Evolutionary conservation across 2,797 vertebrate species (phyloP).

Genomic region (Acanthornis magna): DNA sequence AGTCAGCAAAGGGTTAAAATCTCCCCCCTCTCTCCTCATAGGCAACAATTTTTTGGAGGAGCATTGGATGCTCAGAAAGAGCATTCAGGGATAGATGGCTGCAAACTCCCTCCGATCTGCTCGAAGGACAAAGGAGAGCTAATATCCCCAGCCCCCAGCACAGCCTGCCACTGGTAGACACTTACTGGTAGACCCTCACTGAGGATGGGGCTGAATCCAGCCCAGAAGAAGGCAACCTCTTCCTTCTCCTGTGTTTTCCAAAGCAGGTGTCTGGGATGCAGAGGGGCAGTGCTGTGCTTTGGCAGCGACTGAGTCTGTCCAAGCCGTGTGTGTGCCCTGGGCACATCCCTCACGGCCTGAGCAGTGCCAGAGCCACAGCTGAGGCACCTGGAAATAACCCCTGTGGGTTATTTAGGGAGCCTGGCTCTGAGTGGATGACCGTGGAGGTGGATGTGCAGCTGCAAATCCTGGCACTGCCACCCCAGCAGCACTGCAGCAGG

Average conservation of each 20-base stretch:
- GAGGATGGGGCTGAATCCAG: background rate
- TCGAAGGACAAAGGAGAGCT: background rate
- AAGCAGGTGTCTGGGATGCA: background rate
- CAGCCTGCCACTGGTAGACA: background rate
- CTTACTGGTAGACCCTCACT: background rate
- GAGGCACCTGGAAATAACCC: background rate
- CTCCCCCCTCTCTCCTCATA: fast-evolving
- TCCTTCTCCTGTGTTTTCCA: background rate
- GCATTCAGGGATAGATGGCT: background rate
- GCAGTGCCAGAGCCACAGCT: background rate
- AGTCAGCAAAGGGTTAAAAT: background rate
- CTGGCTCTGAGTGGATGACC: fast-evolving
- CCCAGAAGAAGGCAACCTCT: background rate
- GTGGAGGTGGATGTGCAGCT: fast-evolving
- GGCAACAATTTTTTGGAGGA: background rate
- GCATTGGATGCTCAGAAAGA: background rate
- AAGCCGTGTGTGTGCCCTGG: background rate
- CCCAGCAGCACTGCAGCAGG: background rate
- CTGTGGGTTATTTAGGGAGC: background rate
- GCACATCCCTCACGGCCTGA: fast-evolving
- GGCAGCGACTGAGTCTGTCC: background rate
- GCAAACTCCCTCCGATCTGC: background rate
- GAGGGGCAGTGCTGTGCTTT: background rate
- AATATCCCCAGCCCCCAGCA: background rate
- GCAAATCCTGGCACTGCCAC: background rate